A percentile compares a stretch with the other conserved stretches of the same genome.
These are phyloP conservation scores for Calliopsis andreniformis DNA, from an alignment of 1,140 invertebrate genomes.

Conservation along the genomic window DNA sequence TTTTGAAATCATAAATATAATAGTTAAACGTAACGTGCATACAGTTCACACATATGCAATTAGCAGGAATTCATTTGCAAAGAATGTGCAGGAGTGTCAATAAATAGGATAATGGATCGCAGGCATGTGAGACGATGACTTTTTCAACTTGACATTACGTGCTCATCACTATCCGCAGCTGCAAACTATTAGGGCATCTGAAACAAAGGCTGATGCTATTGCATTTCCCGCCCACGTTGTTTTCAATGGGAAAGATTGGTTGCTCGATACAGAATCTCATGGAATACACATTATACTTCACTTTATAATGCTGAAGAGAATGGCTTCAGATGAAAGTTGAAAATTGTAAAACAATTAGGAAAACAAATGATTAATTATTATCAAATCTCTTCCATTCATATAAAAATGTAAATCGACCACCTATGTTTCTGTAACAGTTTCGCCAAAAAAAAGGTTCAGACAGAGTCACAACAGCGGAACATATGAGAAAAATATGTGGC, in stretches of 20 bases:
- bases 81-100: slow-evolving; percentile 40
- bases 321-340: neutral
- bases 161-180: slow-evolving; percentile 21
- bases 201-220: slow-evolving; percentile 25
- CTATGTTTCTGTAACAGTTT: too few relatives aligned
- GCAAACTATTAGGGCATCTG: slow-evolving; percentile 13
- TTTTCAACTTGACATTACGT: slow-evolving; percentile 39
- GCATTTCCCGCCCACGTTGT: slow-evolving; percentile 55
- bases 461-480: too few relatives aligned
- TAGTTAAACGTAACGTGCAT: neutral
- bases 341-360: neutral
- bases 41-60: neutral
- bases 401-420: too few relatives aligned
- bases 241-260: slow-evolving; percentile 49
- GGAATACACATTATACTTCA: neutral
- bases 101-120: slow-evolving; percentile 35
- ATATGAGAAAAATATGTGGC: too few relatives aligned
- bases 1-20: too few relatives aligned
- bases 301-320: slow-evolving; percentile 2
- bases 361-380: neutral
- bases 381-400: too few relatives aligned
- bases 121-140: slow-evolving; percentile 22
- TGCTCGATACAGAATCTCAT: neutral
- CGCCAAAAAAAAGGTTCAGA: too few relatives aligned
- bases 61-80: neutral